Percentiles rank a stretch among this genome's conserved stretches.
Conservation (phyloP, 2,797 vertebrate genomes). For the Poecilia velifera region DNA sequence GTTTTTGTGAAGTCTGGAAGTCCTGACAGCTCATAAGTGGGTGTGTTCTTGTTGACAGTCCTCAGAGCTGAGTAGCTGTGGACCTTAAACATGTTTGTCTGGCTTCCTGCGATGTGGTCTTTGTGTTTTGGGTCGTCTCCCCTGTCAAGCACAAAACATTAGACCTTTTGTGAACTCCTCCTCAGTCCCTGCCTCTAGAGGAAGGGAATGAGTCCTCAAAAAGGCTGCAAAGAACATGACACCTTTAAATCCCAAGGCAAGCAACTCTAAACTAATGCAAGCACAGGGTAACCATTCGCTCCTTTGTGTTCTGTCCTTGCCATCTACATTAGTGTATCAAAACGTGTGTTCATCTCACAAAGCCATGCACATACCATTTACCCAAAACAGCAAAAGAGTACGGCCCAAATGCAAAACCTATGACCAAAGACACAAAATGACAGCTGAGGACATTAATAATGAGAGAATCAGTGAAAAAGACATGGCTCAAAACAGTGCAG, state of each 20-base stretch:
- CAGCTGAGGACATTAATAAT: too few species aligned
- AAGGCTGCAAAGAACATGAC: background rate
- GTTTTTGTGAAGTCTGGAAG: background rate
- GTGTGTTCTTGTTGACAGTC: conserved; percentile 21
- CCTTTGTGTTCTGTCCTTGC: background rate
- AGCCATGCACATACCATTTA: background rate
- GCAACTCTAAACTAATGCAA: background rate
- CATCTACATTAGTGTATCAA: background rate
- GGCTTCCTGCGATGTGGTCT: background rate
- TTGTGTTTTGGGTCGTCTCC: background rate
- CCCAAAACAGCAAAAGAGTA: background rate
- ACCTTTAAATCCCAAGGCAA: background rate
- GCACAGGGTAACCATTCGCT: background rate
- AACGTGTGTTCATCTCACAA: background rate
- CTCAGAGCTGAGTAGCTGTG: conserved; percentile 6
- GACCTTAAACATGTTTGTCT: conserved; percentile 15
- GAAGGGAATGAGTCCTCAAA: background rate
- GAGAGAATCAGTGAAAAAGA: too few species aligned
- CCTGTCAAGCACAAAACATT: background rate
- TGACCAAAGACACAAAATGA: too few species aligned
- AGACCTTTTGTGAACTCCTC: background rate
- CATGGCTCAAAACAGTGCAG: background rate
- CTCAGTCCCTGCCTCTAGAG: background rate
- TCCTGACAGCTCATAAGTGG: background rate
- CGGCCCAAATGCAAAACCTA: background rate